These are phyloP conservation scores for Hydrotaea cyrtoneurina DNA, from an alignment of 2,888 invertebrate species.

Conservation along the genomic window DNA sequence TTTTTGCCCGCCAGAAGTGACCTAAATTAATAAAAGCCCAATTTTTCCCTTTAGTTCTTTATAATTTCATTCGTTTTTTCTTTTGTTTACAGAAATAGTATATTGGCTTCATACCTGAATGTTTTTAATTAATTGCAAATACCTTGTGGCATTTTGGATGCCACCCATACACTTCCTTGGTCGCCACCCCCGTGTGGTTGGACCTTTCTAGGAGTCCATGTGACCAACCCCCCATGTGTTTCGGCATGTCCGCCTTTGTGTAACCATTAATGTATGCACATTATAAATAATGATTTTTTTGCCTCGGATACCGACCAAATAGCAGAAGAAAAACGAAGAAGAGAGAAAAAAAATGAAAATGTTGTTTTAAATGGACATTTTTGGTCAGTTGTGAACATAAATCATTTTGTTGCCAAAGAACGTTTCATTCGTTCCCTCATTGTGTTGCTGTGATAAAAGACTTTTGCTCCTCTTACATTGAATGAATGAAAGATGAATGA, in stretches of 20 bases:
- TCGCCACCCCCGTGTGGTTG: neutral
- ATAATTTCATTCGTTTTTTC: neutral
- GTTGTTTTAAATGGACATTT: slow-evolving; percentile 48
- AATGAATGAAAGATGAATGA: neutral
- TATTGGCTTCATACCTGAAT: neutral
- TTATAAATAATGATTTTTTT: slow-evolving; percentile 40
- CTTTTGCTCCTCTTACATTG: neutral
- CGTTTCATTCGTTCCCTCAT: neutral
- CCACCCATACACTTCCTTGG: too few relatives aligned
- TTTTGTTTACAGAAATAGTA: too few relatives aligned
- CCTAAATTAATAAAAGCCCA: neutral
- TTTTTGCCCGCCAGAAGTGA: neutral
- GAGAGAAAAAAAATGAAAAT: slow-evolving; percentile 24
- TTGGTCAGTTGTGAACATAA: slow-evolving; percentile 47
- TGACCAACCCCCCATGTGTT: neutral
- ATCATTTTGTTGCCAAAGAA: slow-evolving; percentile 34
- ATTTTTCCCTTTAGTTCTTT: neutral
- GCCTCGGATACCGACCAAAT: slow-evolving; percentile 8
- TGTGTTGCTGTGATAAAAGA: slow-evolving; percentile 28
- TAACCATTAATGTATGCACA: slow-evolving; percentile 36
- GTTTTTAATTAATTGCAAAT: slow-evolving; percentile 16
- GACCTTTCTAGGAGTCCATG: neutral
- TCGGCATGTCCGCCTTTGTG: neutral
- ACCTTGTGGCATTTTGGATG: slow-evolving; percentile 4
- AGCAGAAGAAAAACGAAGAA: neutral